A percentile compares a stretch with the other conserved stretches of the same genome.
These are phyloP conservation scores for Oscheius sp. DNA, from an alignment of 2,888 invertebrate species.

Conservation along the genomic window DNA sequence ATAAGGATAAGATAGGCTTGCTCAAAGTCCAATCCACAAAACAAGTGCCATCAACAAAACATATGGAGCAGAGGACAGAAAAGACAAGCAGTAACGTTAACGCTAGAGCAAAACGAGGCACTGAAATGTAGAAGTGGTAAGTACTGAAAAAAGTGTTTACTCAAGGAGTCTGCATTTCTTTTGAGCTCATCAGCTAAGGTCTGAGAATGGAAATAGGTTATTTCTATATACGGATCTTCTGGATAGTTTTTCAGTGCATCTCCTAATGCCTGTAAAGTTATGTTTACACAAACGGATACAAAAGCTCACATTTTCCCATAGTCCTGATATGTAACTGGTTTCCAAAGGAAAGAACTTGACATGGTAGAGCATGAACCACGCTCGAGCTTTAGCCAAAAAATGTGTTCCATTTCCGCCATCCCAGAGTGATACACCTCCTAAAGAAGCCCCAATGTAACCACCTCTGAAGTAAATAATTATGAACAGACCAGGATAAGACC, in stretches of 20 bases:
- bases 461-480: slow-evolving; percentile 51
- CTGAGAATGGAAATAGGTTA: slow-evolving; percentile 77
- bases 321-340: slow-evolving; percentile 69
- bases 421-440: slow-evolving; percentile 70
- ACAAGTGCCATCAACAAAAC: slow-evolving; percentile 89
- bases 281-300: background rate
- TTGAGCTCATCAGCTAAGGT: slow-evolving; percentile 92
- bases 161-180: slow-evolving; percentile 85
- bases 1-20: slow-evolving; percentile 88
- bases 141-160: slow-evolving; percentile 7
- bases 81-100: slow-evolving; percentile 70
- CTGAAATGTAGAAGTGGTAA: slow-evolving; percentile 24
- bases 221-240: slow-evolving; percentile 65
- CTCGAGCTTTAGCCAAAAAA: slow-evolving; percentile 61
- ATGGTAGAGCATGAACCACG: slow-evolving; percentile 73
- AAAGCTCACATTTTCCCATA: slow-evolving; percentile 69
- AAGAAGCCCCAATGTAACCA: slow-evolving; percentile 68
- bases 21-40: slow-evolving; percentile 76
- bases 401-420: slow-evolving; percentile 60
- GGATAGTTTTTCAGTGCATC: slow-evolving; percentile 57
- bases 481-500: slow-evolving; percentile 31
- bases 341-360: slow-evolving; percentile 70
- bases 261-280: slow-evolving; percentile 61
- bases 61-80: slow-evolving; percentile 74
- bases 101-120: slow-evolving; percentile 69